A percentile compares a stretch with the other conserved stretches of the same genome.
Conservation (phyloP, 1,140 invertebrate genomes). For the Rhysida immarginata region DNA sequence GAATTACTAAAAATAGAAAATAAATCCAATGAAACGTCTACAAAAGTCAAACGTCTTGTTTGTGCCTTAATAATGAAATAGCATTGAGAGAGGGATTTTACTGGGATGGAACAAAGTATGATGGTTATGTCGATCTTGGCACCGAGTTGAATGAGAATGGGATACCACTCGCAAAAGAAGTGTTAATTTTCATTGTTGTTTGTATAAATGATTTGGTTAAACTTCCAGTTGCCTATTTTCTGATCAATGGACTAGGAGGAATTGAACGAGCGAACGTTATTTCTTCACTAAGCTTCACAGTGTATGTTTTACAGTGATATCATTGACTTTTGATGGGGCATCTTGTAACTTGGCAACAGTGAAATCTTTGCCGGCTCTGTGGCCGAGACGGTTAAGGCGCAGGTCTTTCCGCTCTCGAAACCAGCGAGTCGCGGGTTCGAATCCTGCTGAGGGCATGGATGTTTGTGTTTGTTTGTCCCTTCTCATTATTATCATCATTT, state of each 20-base stretch:
- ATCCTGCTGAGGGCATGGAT: no score
- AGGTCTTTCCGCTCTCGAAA: no score
- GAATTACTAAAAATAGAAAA: slow-evolving; percentile 27
- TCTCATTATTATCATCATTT: no score
- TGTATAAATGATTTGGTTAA: slow-evolving; percentile 23
- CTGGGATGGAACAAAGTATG: slow-evolving; percentile 10
- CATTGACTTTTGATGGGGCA: slow-evolving; percentile 25
- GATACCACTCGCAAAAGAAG: slow-evolving; percentile 21
- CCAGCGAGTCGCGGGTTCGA: no score
- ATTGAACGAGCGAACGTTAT: slow-evolving; percentile 19
- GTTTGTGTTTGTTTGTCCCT: no score
- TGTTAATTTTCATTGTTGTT: slow-evolving; percentile 23
- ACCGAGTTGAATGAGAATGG: slow-evolving; percentile 16
- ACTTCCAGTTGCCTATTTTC: slow-evolving; percentile 26
- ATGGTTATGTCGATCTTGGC: slow-evolving; percentile 12
- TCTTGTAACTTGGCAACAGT: slow-evolving; percentile 18
- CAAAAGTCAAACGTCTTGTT: slow-evolving; percentile 2
- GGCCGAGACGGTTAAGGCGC: no score
- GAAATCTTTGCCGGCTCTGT: no score
- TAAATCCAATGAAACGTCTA: slow-evolving; percentile 11
- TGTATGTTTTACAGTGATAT: slow-evolving; percentile 14
- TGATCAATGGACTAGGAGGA: slow-evolving; percentile 17
- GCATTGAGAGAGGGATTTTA: slow-evolving; percentile 11
- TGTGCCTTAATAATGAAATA: slow-evolving; percentile 14
- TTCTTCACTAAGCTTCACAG: slow-evolving; percentile 16